Base-by-base conservation (phyloP, 2,113 vertebrate species). In the Ameiurus melas region DNA sequence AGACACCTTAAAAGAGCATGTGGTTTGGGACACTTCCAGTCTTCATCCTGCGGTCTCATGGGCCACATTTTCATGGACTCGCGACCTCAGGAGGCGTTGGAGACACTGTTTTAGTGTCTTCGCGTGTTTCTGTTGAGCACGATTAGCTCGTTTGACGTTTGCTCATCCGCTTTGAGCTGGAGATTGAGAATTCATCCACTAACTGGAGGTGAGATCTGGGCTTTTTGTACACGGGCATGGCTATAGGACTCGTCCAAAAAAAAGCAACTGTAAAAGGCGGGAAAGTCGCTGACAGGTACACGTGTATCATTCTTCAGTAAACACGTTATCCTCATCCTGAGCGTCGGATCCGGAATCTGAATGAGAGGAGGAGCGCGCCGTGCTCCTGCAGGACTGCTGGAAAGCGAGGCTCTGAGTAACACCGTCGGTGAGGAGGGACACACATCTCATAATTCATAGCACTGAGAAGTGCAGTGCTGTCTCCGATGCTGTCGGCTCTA, bases 401-500 rank as follows among this genome's bases (percentile, higher is more conserved):
- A 30, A 58, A 62, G 58, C 20, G 57, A 39, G 80, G 71, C 71
- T 75, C 2, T 39, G 36, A 75, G 71, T 75, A 43, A 75, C 71
- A 43, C 33, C 33, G 16, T 36, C 68, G 8, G 30, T 71, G 30
- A 71, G 70, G 70, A 73, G 36, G 36, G 36, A 73, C 70, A 22
- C 19, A 22, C 70, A 12, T 39, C 36, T 30, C 64, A 55, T 51
- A 70, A 51, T 30, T 58, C 64, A 51, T 51, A 19, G 27, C 83
- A 9, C 6, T 55, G 43, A 84, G 64, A 57, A 71, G 30, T 47
- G 27, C 83, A 83, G 13, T 12, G 47, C 64, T 70, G 39, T 51
- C 83, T 84, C 62, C 78, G 85, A 86, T 84, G 83, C 57, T 78
- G 77, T 85, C 71, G 12, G 70, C 20, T 75, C 70, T 30, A 62